A percentile compares a stretch with the other conserved stretches of the same genome.
Evolutionary conservation across 1,140 invertebrate species (phyloP).

Genomic region (Melipona quadrifasciata): DNA sequence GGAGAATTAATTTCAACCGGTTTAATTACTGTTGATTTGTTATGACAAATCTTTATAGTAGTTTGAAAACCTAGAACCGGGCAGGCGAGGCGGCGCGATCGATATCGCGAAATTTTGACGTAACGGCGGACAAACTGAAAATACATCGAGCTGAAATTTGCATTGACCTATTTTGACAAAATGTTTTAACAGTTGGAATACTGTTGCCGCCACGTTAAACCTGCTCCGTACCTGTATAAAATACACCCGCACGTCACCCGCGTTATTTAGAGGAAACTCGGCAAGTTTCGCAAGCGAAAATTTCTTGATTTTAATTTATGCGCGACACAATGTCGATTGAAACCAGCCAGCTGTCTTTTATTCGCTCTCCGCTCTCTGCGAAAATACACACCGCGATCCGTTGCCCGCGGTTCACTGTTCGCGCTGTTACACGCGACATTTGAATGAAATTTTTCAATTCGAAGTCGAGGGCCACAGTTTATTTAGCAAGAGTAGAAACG

Average conservation of each 20-base stretch:
- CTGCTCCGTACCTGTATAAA: neutral
- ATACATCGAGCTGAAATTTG: neutral
- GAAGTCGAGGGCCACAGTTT: neutral
- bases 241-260: neutral
- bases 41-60: neutral
- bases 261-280: neutral
- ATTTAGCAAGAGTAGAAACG: slow-evolving; percentile 5
- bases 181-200: neutral
- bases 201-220: neutral
- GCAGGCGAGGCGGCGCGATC: neutral
- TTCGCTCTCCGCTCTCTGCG: no score
- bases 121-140: neutral
- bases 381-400: neutral
- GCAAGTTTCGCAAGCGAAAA: neutral
- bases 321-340: neutral
- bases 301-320: neutral
- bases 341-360: neutral
- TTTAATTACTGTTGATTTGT: neutral
- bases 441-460: neutral
- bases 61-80: neutral
- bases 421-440: neutral
- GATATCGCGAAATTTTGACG: neutral
- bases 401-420: neutral
- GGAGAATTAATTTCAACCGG: neutral
- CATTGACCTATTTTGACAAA: neutral